Evolutionary conservation across 30 jellyfish, hydroid and myxozoan genomes (phyloP), one percentile per base, ranked within the genome.

Genomic region (Hydractinia echinata): DNA sequence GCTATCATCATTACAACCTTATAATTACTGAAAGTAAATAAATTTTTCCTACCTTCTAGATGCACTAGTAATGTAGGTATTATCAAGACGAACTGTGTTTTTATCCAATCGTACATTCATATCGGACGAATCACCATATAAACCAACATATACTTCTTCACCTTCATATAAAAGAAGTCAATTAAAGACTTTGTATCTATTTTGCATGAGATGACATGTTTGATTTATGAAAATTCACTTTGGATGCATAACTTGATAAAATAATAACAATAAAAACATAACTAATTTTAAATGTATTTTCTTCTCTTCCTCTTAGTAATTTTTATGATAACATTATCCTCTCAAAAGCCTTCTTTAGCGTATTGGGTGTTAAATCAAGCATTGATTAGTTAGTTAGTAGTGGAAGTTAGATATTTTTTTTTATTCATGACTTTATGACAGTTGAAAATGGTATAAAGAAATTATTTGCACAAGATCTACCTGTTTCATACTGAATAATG

Each of bases 91-190:
- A 61, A 94, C 52, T 9, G 95, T 73, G 88, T 87, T 94, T 76
- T 88, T 94, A 61, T 94, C 97, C 60, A 94, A 91, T 64, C 99
- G 66, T n/a, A 94, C 96, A 72, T 94, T 94, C 50, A 86, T 87
- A 71, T 94, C 99, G 53, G n/a, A 68, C 3, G 96, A 82, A 54
- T 79, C 92, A 53, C 95, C 99, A 88, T 86, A 83, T 51, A 94
- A 53, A 7, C 89, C 77, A 14, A 94, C 96, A 79, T 73, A 94
- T 10, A 94, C 76, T 54, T 82, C 87, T 71, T 94, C 99, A 53
- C 97, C 99, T 94, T 68, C 5, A 79, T n/a, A 0, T 30, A 30
- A 30, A 30, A 30, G 44, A 30, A 0, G 44, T 30, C 44, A 30
- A 30, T 58, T 58, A 58, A 13, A 58, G 69, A 58, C 69, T 11